phyloP scores from a whole-genome alignment of 2,797 vertebrate genomes.

The Alcedo atthis region DNA sequence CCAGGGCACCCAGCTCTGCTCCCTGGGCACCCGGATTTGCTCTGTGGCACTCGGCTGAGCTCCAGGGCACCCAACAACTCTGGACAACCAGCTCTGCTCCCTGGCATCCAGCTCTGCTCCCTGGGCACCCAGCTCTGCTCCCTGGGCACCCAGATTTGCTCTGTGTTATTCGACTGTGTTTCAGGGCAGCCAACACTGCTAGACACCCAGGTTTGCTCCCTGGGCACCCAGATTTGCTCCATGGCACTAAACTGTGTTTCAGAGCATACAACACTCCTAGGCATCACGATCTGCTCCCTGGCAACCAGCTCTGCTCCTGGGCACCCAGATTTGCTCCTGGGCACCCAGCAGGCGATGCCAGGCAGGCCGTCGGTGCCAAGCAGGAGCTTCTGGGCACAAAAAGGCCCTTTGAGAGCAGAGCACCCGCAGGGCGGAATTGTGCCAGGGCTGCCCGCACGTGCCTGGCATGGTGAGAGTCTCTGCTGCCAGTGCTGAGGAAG shows the following conservation, averaged over 20 bases:
- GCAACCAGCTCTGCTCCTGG: background rate
- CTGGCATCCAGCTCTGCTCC: background rate
- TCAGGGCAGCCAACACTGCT: background rate
- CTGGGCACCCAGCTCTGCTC: background rate
- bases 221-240: background rate
- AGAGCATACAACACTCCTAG: background rate
- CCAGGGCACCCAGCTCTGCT: background rate
- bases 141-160: background rate
- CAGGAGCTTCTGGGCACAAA: background rate
- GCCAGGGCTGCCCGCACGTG: background rate
- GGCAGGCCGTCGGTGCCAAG: background rate
- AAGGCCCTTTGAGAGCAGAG: background rate
- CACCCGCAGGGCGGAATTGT: background rate
- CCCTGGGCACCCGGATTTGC: background rate
- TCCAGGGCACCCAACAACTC: background rate
- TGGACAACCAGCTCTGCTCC: background rate
- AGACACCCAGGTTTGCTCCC: background rate
- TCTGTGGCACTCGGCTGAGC: background rate
- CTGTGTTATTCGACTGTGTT: background rate
- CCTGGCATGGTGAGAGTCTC: background rate
- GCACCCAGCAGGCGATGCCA: background rate
- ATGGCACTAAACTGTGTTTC: background rate
- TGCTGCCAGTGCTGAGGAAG: background rate
- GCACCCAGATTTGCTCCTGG: background rate
- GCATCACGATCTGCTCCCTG: background rate